These are phyloP conservation scores for Abscondita cerata DNA, from an alignment of 2,888 invertebrate species.

Conservation along the genomic window DNA sequence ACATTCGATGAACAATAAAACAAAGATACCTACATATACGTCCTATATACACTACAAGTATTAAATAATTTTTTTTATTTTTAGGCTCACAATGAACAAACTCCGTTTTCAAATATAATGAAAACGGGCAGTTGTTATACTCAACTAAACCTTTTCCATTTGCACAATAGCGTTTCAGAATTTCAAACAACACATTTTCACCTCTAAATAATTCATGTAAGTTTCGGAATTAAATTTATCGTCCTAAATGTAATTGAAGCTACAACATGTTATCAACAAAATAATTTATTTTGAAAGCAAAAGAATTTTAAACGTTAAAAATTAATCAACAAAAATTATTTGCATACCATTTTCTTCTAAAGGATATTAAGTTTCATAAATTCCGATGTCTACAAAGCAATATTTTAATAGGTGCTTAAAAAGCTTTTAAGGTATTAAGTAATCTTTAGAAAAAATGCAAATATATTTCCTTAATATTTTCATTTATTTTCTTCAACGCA, in stretches of 20 bases:
- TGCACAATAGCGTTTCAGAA: slow-evolving; percentile 11
- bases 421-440: slow-evolving; percentile 24
- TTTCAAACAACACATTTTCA: slow-evolving; percentile 11
- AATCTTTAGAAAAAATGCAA: slow-evolving; percentile 16
- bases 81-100: slow-evolving; percentile 16
- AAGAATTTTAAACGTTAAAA: background rate
- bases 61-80: slow-evolving; percentile 19
- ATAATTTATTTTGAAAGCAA: background rate
- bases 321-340: slow-evolving; percentile 9
- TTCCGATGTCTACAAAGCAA: slow-evolving; percentile 14
- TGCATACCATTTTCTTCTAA: background rate
- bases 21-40: slow-evolving; percentile 23
- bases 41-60: slow-evolving; percentile 21
- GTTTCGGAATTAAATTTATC: background rate
- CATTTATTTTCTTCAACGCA: slow-evolving; percentile 13
- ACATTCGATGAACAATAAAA: slow-evolving; percentile 29
- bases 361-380: slow-evolving; percentile 17
- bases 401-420: slow-evolving; percentile 13
- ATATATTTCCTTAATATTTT: slow-evolving; percentile 15
- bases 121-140: slow-evolving; percentile 23
- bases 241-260: background rate
- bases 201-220: background rate
- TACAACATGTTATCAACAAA: background rate
- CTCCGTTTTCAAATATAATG: slow-evolving; percentile 14
- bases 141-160: slow-evolving; percentile 17